Evolutionary conservation across 2,113 vertebrate genomes (phyloP).

Genomic region (Ptychochromis oligacanthus): DNA sequence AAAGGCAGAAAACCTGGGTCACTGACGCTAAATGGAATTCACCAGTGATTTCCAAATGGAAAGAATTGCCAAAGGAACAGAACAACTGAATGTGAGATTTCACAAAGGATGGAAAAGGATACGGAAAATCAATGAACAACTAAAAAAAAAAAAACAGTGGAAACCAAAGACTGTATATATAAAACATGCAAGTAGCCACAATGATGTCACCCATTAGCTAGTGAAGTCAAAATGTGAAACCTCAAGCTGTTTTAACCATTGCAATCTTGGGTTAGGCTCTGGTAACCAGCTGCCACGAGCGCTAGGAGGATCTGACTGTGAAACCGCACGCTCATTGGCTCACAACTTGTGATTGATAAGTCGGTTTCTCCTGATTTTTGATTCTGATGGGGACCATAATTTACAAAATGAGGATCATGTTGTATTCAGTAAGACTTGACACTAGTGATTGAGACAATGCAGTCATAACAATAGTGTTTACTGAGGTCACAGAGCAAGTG

Average conservation of each 20-base stretch:
- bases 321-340: neutral
- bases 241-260: neutral
- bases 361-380: neutral
- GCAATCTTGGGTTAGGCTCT: neutral
- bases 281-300: neutral
- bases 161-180: rapidly evolving
- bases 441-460: neutral
- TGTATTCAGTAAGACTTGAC: too few relatives aligned
- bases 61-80: too few relatives aligned
- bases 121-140: neutral
- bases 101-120: too few relatives aligned
- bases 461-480: too few relatives aligned
- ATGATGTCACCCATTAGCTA: neutral
- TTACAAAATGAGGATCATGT: neutral
- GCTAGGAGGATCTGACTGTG: too few relatives aligned
- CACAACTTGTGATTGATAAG: too few relatives aligned
- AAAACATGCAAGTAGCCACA: neutral
- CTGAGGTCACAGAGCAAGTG: neutral
- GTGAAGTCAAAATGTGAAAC: neutral
- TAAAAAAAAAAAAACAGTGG: neutral
- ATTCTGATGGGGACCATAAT: neutral
- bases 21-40: too few relatives aligned
- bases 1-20: too few relatives aligned
- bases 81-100: too few relatives aligned
- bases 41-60: too few relatives aligned